Evolutionary conservation across 92 coral and sea anemone genomes (phyloP).

Genomic region (Galaxea fascicularis): DNA sequence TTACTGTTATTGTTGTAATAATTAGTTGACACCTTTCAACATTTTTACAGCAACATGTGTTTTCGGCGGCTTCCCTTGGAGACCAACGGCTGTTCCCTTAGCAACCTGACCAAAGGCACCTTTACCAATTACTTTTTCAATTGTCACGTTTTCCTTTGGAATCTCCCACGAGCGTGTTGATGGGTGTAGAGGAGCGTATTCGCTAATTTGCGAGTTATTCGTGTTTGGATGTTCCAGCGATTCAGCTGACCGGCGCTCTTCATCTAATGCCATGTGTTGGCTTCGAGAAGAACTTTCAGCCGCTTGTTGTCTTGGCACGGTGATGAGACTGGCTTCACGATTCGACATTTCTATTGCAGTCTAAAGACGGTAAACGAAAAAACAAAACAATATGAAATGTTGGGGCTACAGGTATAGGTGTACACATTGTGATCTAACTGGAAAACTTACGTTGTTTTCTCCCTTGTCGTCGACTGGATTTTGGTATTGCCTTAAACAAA

Average conservation of each 20-base stretch:
- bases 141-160: slow-evolving; percentile 9
- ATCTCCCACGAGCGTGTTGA: slow-evolving; percentile 23
- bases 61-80: background rate
- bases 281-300: background rate
- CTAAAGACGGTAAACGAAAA: background rate
- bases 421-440: no score
- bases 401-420: no score
- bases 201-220: background rate
- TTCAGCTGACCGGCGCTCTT: background rate
- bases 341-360: background rate
- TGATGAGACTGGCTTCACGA: background rate
- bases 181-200: slow-evolving; percentile 18
- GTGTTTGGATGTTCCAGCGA: background rate
- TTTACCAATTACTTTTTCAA: slow-evolving; percentile 28
- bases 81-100: slow-evolving; percentile 7
- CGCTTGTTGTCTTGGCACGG: no score
- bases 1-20: no score
- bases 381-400: no score
- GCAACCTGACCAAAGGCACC: slow-evolving; percentile 42
- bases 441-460: no score
- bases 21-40: background rate
- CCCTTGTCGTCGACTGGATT: no score
- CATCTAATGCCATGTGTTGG: background rate
- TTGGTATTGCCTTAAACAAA: no score
- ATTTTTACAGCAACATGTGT: background rate